Percentiles rank a stretch among this genome's conserved stretches.
Conservation (phyloP, 2,113 vertebrate species). For the Epinephelus lanceolatus region DNA sequence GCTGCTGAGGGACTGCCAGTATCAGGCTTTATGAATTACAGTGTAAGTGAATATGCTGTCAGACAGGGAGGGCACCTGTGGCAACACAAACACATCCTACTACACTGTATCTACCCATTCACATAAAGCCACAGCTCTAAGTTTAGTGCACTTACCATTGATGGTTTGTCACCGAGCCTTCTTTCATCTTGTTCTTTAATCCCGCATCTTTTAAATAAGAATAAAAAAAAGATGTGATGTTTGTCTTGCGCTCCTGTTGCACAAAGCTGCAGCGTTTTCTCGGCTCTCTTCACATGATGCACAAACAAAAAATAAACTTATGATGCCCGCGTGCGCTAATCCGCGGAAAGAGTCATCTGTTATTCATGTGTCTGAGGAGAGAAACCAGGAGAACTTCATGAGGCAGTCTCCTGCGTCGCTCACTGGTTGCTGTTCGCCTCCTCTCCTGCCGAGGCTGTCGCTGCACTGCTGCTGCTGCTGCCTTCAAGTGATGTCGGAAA, state of each 20-base stretch:
- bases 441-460: neutral
- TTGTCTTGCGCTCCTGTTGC: slow-evolving; percentile 19
- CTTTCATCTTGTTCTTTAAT: neutral
- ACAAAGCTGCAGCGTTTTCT: neutral
- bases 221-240: neutral
- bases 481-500: slow-evolving; percentile 27
- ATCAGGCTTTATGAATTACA: neutral
- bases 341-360: neutral
- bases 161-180: neutral
- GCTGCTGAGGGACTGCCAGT: neutral
- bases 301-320: neutral
- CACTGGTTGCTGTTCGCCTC: neutral
- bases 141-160: slow-evolving; percentile 12
- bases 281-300: slow-evolving; percentile 3
- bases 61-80: slow-evolving; percentile 20
- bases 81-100: neutral
- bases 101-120: neutral
- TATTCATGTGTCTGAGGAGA: neutral
- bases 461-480: slow-evolving; percentile 3
- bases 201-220: neutral
- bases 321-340: neutral
- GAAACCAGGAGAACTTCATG: neutral
- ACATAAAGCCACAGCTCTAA: neutral
- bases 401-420: neutral
- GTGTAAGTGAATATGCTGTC: neutral